Base-by-base conservation (phyloP, 1,140 invertebrate genomes). In the Gonatopus flavifemur region DNA sequence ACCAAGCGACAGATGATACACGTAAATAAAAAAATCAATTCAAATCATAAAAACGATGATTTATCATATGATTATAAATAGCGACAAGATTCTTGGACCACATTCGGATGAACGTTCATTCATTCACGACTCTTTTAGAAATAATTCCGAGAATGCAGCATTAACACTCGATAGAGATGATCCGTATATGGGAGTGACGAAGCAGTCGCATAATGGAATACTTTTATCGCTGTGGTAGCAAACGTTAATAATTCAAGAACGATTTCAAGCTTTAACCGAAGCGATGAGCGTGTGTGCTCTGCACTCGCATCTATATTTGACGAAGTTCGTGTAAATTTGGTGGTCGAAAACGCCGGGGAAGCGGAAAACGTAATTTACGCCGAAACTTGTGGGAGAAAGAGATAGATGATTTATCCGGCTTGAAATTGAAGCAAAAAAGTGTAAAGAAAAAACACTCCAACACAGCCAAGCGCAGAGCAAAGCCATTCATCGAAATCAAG, bases 181-280 rank as follows among this genome's bases (percentile, higher is more conserved):
- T n/a, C n/a, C n/a, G n/a, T n/a, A n/a, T n/a, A n/a, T n/a, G n/a
- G 41, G 55, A 56, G 48, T 55, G 59, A 52, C 54, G 55, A 44
- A 61, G 61, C 60, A 57, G 56, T 64, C 53, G 52, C 55, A 68
- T 66, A 69, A 67, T 67, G 66, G 65, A 69, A 69, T 66, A 69
- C 67, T 69, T 69, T 69, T 68, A 67, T 59, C 64, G 57, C 52
- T 55, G 59, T 50, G 56, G 47, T 44, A 52, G 49, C 43, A 40
- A 38, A 53, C 51, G 52, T 69, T 66, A 67, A 69, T 69, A 67
- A 69, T 69, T 66, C 67, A 69, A 55, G 63, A 60, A 64, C 57
- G 47, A 66, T 60, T 49, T 53, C 55, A 40, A 18, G 52, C 62
- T 49, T 56, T 59, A 51, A 57, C 49, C 52, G 44, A 42, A 31